Evolutionary conservation across 2,888 invertebrate species (phyloP), one percentile per base, ranked within the genome.

Genomic region (Timema podura): DNA sequence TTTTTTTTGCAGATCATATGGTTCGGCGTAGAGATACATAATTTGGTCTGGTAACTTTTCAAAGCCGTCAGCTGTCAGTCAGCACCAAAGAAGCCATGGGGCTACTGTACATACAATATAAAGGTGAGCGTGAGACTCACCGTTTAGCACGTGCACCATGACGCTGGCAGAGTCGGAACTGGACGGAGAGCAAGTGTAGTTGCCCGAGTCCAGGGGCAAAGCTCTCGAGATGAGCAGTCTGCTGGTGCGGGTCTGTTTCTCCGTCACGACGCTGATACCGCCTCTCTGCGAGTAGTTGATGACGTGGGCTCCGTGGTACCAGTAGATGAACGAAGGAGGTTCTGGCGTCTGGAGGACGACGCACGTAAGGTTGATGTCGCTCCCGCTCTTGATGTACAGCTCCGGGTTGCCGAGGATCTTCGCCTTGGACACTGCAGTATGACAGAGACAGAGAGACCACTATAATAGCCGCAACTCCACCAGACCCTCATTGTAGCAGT

Each of bases 341-440:
- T 91, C 91, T 48, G 91, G 91, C 73, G 91, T 91, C 83, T 93
- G 88, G 77, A 91, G 87, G 73, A 92, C 92, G 79, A 92, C 87
- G 83, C 94, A 94, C 78, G 93, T 95, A 82, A 95, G 87, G 85
- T 94, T 95, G 83, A 95, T 93, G 86, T 94, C 93, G 79, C 92
- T 93, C 76, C 94, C 94, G 79, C 92, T 92, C 80, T 92, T 90
- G 81, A 95, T 92, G 84, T 91, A 92, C 80, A 93, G 84, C 83
- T 94, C 94, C 48, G 91, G 87, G 78, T 92, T 93, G 64, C 93
- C 91, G 79, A 91, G 85, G 79, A 95, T 95, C 85, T 92, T 91
- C 76, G 95, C 94, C 82, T 91, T 91, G 77, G 94, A 93, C 80
- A 94, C 95, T 95, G 87, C 67, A 84, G 69, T 70, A 51, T 30